phyloP scores from a whole-genome alignment of 2,888 invertebrate species.

The Drosophila fulvimacula region DNA sequence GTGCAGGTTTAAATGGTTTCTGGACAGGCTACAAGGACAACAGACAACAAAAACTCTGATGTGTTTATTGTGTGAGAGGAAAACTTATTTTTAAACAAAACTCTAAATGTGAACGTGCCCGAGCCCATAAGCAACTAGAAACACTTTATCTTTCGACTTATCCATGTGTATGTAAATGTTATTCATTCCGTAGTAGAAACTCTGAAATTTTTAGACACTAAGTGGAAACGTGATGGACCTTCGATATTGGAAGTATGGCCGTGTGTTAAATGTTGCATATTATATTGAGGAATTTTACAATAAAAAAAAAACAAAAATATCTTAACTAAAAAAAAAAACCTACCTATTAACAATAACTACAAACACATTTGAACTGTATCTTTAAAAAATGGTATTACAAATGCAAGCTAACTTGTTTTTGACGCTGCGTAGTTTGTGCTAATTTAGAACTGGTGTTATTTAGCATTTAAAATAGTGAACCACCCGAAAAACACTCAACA shows the following conservation, averaged over 20 bases:
- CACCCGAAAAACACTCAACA: slow-evolving; percentile 53
- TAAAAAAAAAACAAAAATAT: slow-evolving; percentile 34
- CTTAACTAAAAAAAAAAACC: slow-evolving; percentile 28
- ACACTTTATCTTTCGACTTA: slow-evolving; percentile 47
- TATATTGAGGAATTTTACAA: slow-evolving; percentile 67
- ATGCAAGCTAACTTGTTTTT: slow-evolving; percentile 52
- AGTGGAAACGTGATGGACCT: slow-evolving; percentile 73
- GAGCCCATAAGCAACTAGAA: slow-evolving; percentile 32
- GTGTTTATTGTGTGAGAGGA: slow-evolving; percentile 36
- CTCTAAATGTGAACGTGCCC: slow-evolving; percentile 46
- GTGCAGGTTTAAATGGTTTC: slow-evolving; percentile 51
- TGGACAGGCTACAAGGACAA: slow-evolving; percentile 25
- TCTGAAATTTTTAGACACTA: slow-evolving; percentile 31
- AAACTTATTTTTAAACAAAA: slow-evolving; percentile 24
- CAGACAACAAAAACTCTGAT: slow-evolving; percentile 22
- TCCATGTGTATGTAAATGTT: slow-evolving; percentile 62
- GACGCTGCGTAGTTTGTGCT: slow-evolving; percentile 61
- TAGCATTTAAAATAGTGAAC: slow-evolving; percentile 74
- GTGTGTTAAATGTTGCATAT: slow-evolving; percentile 71
- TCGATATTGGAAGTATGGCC: slow-evolving; percentile 49
- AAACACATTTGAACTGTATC: slow-evolving; percentile 55
- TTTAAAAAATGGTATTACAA: slow-evolving; percentile 56
- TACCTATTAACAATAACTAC: slow-evolving; percentile 56
- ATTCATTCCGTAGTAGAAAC: slow-evolving; percentile 68
- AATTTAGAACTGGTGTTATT: slow-evolving; percentile 64